Evolutionary conservation across 2,888 invertebrate genomes (phyloP), one percentile per base, ranked within the genome.

Genomic region (Stomorhina lunata): DNA sequence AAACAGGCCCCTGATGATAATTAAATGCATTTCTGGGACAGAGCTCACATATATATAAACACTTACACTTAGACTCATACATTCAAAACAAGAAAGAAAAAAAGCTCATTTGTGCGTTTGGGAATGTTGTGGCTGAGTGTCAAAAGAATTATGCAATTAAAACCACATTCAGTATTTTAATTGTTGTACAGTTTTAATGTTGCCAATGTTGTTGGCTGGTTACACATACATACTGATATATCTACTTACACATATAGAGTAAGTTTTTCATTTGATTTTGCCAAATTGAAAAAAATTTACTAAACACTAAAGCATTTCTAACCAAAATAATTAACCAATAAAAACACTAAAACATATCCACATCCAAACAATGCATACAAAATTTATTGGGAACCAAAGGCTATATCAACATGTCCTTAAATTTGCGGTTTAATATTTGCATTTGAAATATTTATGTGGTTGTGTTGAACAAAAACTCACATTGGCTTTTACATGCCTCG

Each of bases 101-200:
- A n/a, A 55, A 32, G 34, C 50, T 29, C 50, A 25, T 40, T 69
- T 43, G 32, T 50, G 69, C 77, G 69, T 77, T 34, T 43, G 77
- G 59, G 32, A 69, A 45, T 69, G 71, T 78, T 71, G 79, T 53
- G 82, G 79, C 69, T 32, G 68, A 77, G 57, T 80, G 71, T 77
- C 65, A 80, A 68, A 59, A 73, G 73, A 73, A 83, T 83, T 69
- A 83, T 73, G 77, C 76, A 78, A 80, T 80, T 80, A 77, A 77
- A 83, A 83, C 77, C 81, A 66, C 81, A 76, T 81, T 77, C 69
- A 81, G 81, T 73, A 73, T 78, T 84, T 80, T 82, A 80, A 84
- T 84, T 80, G 79, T 57, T 80, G 63, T 81, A 15, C 73, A 66
- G 73, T 72, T 65, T n/a, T 29, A 73, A 75, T 73, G 55, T 66